These are phyloP conservation scores for Mesembrinibis cayennensis DNA, from an alignment of 2,113 vertebrate species.

Conservation along the genomic window DNA sequence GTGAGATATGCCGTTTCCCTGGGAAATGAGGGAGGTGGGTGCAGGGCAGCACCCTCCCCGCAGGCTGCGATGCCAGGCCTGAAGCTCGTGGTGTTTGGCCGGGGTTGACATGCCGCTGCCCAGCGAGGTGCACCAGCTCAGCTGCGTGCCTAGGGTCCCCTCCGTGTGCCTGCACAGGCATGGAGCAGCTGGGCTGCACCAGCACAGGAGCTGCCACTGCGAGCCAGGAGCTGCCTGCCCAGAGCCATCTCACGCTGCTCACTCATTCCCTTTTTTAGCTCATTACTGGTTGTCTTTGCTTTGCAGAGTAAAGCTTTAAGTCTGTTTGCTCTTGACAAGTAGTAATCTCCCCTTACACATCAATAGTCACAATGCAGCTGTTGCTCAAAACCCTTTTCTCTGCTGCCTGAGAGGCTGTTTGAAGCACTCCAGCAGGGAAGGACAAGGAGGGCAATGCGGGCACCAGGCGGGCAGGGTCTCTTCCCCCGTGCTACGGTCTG, in stretches of 20 bases:
- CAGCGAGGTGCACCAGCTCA: not conserved
- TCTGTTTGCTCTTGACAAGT: not conserved
- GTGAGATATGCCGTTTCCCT: not conserved
- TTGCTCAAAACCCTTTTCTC: not conserved
- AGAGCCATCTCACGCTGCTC: not conserved
- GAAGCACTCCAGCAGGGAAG: not conserved
- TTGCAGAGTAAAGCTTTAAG: not conserved
- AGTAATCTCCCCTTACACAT: not conserved
- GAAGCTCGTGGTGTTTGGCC: not conserved
- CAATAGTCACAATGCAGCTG: not conserved
- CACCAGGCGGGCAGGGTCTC: constrained; percentile 30
- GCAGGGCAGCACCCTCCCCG: not conserved
- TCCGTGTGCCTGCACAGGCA: not conserved
- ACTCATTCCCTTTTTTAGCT: not conserved
- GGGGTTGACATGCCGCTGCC: not conserved
- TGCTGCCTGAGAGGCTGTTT: not conserved
- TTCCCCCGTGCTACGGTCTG: not conserved
- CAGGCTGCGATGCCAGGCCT: not conserved
- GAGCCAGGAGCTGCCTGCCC: not conserved
- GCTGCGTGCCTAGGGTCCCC: not conserved
- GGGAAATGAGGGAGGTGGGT: not conserved
- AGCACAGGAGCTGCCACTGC: not conserved
- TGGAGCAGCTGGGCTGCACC: not conserved
- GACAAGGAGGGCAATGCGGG: not conserved
- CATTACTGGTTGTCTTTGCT: not conserved